Base-by-base conservation (phyloP, 2,113 vertebrate genomes). In the Climacteris rufus region DNA sequence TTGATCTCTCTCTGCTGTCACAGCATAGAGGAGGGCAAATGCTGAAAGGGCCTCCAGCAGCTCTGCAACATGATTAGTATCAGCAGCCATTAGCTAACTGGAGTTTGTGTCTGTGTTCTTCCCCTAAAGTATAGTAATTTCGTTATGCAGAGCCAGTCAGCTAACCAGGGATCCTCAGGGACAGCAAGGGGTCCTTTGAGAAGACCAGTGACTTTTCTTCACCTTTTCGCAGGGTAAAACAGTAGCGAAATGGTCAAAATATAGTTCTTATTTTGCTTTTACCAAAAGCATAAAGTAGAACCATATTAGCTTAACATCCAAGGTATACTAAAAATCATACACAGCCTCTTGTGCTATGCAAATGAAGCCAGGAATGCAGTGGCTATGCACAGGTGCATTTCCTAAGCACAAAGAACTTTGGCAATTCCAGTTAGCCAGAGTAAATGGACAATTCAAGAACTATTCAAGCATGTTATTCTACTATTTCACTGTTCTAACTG, bases 21-120 rank as follows among this genome's bases (percentile, higher is more conserved):
- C 61, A 81, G 86, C 76, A 69, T 49, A 92, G 59, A 31, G 37
- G 27, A 28, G 50, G 54, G 71, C 70, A 82, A 90, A 94, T 95
- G 83, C 84, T 53, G 75, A 89, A 94, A 92, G n/a, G 20, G 37
- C 83, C 77, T 95, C 87, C n/a, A 88, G 78, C 54, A 81, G 82
- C 17, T 76, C 74, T 87, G 42, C 74, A 93, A 78, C 69, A 77
- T 92, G 88, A 97, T 92, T 94, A 92, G 89, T 91, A 82, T 83
- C 81, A 72, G 81, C 63, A 84, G 84, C 61, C 90, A 89, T 37
- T 27, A 56, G 80, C 61, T 97, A 96, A 92, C 84, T 91, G 71
- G 57, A 93, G 74, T 81, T 93, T 39, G 19, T 90, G 88, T 75
- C 71, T 89, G 66, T 90, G 64, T 18, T 87, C 22, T 47, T 85